These are phyloP conservation scores for Scomber colias DNA, from an alignment of 2,113 vertebrate genomes.

Conservation along the genomic window DNA sequence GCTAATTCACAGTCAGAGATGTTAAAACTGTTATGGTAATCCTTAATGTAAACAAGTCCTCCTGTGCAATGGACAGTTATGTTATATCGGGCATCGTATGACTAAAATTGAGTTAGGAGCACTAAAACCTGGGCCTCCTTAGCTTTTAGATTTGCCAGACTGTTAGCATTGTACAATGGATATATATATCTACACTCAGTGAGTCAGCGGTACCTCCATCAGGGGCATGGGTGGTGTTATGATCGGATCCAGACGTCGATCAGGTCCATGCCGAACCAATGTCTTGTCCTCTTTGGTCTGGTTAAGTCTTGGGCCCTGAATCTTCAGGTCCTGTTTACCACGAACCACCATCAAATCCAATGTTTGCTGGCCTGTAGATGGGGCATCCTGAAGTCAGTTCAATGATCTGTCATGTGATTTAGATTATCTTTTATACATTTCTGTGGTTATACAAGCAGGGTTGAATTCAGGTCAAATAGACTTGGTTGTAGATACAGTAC, in stretches of 20 bases:
- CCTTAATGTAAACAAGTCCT: background rate
- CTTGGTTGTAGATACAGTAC: no score
- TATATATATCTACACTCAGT: background rate
- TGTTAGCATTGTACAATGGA: background rate
- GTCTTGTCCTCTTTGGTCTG: constrained; percentile 98
- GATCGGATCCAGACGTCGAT: constrained; percentile 93
- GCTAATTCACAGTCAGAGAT: no score
- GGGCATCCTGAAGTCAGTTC: background rate
- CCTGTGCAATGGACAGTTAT: background rate
- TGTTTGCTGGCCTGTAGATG: constrained; percentile 82
- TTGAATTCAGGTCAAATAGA: no score
- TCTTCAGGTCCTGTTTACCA: constrained; percentile 95
- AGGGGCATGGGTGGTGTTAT: constrained; percentile 95
- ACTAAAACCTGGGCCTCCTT: background rate
- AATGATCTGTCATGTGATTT: background rate
- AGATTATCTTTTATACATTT: no score
- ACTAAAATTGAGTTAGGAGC: background rate
- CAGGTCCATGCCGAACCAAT: constrained; percentile 91
- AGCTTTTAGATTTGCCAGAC: background rate
- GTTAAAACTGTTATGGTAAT: background rate
- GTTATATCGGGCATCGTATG: background rate
- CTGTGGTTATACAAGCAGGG: no score
- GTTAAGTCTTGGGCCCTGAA: constrained; percentile 95
- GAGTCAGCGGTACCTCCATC: constrained; percentile 88
- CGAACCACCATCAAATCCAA: constrained; percentile 88